phyloP scores from a whole-genome alignment of 2,797 vertebrate species.

The Acipenser transmontanus region DNA sequence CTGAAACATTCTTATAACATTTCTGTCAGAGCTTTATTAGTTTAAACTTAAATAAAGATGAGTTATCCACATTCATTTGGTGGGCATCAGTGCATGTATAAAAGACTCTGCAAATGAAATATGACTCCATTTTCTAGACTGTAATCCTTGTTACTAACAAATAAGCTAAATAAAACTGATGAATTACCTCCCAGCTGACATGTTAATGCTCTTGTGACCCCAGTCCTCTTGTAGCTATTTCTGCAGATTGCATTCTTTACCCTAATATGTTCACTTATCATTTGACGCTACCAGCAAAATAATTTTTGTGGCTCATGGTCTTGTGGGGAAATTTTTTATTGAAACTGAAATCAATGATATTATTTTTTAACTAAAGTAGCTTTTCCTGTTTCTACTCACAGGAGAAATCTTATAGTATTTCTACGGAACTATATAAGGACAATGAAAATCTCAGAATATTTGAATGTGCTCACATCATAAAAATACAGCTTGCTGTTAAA shows the following conservation, averaged over 20 bases:
- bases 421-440: no score
- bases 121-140: conserved; percentile 19
- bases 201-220: conserved; percentile 29
- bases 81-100: conserved; percentile 17
- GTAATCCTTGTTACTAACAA: conserved; percentile 22
- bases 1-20: no score
- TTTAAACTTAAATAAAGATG: conserved; percentile 13
- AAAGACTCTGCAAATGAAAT: conserved; percentile 22
- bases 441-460: no score
- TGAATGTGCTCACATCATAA: no score
- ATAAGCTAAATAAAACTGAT: conserved; percentile 35
- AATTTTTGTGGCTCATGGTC: conserved; percentile 31
- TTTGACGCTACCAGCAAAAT: conserved; percentile 27
- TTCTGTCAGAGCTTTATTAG: conserved; percentile 6
- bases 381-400: conserved; percentile 2
- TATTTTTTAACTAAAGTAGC: conserved; percentile 3
- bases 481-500: no score
- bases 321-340: conserved; percentile 32
- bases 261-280: conserved; percentile 40
- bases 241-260: conserved; percentile 40
- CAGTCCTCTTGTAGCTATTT: conserved; percentile 28
- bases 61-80: conserved; percentile 17
- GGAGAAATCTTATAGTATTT: background rate
- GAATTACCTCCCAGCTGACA: conserved; percentile 23
- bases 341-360: conserved; percentile 18